Conservation (phyloP, 2,113 vertebrate genomes). For the Pteruthius melanotis region DNA sequence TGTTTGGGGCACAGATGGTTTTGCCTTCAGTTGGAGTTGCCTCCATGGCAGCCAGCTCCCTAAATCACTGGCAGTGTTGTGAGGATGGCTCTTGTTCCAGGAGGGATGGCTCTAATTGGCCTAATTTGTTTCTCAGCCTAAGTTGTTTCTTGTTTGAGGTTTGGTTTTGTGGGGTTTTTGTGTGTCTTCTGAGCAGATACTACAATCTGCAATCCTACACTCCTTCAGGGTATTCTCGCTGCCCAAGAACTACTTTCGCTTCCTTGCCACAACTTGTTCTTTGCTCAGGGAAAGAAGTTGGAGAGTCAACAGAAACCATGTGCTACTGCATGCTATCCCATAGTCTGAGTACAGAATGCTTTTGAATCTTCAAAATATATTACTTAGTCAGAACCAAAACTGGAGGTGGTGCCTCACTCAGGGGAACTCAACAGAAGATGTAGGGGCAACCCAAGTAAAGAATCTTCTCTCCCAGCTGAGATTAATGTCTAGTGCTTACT, state of each 20-base stretch:
- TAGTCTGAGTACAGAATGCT: background rate
- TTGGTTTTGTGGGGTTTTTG: background rate
- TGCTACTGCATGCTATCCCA: background rate
- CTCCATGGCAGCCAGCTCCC: background rate
- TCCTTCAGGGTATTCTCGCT: background rate
- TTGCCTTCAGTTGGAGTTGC: background rate
- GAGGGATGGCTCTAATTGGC: background rate
- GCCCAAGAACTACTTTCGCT: background rate
- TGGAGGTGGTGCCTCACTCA: background rate
- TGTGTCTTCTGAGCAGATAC: background rate
- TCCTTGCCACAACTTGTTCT: background rate
- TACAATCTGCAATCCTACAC: background rate
- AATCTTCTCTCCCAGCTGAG: background rate
- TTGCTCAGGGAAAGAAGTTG: background rate
- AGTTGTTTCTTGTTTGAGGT: background rate
- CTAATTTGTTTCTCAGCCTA: background rate
- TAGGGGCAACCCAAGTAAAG: background rate
- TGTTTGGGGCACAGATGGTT: background rate
- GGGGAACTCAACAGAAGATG: background rate
- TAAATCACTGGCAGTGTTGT: background rate
- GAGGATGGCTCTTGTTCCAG: background rate
- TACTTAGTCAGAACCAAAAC: background rate
- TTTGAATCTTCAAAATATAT: background rate
- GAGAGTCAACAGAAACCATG: background rate
- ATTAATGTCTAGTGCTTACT: background rate